Percentiles rank a stretch among this genome's conserved stretches.
Evolutionary conservation across 2,888 invertebrate genomes (phyloP).

Genomic region (Cyclophora punctaria): DNA sequence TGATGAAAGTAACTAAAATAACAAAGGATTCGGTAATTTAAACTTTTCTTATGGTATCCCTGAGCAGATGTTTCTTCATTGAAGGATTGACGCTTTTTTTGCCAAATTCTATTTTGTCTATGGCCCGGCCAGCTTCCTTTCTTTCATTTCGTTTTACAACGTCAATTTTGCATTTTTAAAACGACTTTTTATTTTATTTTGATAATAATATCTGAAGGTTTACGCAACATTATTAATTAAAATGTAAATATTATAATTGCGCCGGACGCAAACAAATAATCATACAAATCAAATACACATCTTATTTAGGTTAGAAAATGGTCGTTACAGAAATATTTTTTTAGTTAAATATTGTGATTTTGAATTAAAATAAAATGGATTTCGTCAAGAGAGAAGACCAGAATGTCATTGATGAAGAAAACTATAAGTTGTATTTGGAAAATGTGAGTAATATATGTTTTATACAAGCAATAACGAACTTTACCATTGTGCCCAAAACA

Average conservation of each 20-base stretch:
- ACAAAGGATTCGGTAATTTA: too few relatives aligned
- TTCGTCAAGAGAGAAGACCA: slow-evolving; percentile 64
- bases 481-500: too few relatives aligned
- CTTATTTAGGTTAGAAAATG: slow-evolving; percentile 45
- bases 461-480: too few relatives aligned
- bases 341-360: slow-evolving; percentile 13
- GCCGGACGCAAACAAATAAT: too few relatives aligned
- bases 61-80: too few relatives aligned
- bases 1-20: too few relatives aligned
- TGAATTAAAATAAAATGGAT: slow-evolving; percentile 43
- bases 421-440: slow-evolving; percentile 57
- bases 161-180: slow-evolving; percentile 28
- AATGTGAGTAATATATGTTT: slow-evolving; percentile 40
- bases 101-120: not conserved
- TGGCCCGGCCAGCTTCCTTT: slow-evolving; percentile 41
- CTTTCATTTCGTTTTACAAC: slow-evolving; percentile 36
- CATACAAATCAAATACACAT: not conserved
- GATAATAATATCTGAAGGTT: not conserved
- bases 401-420: slow-evolving; percentile 52
- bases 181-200: not conserved
- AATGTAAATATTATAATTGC: not conserved
- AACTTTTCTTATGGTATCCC: too few relatives aligned
- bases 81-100: too few relatives aligned
- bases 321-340: slow-evolving; percentile 31
- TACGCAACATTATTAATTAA: not conserved